Evolutionary conservation across 2,888 invertebrate species (phyloP).

Genomic region (Chironomus tentans): DNA sequence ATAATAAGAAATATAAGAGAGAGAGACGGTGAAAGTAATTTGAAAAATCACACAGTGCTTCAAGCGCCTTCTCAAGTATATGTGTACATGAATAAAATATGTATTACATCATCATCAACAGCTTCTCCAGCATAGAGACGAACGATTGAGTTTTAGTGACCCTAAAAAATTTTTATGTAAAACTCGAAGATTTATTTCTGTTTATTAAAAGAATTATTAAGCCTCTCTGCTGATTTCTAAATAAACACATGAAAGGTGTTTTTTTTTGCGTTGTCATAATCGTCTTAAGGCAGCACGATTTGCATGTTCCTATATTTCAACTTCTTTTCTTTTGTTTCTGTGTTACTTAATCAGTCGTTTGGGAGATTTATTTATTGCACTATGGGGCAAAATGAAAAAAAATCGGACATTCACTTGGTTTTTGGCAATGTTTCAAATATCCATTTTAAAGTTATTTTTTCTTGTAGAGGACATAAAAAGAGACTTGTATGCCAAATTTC

Average conservation of each 20-base stretch:
- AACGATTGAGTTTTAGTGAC: conserved; percentile 1
- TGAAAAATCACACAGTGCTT: conserved; percentile 5
- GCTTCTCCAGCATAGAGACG: neutral
- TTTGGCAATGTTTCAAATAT: no score
- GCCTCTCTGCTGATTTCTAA: neutral
- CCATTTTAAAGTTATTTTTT: no score
- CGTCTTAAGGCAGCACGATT: neutral
- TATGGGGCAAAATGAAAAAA: no score
- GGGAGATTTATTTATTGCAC: neutral
- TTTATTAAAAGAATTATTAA: neutral
- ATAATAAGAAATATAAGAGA: no score
- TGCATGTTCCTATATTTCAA: neutral
- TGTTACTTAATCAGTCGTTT: neutral
- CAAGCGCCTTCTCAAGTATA: neutral
- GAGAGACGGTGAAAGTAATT: conserved; percentile 22
- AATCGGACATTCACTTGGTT: no score
- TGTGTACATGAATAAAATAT: neutral
- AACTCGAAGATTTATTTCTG: neutral
- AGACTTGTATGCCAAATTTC: no score
- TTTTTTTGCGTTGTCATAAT: neutral
- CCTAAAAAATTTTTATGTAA: neutral
- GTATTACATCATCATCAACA: neutral
- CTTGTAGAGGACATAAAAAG: no score
- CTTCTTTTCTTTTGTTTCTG: neutral
- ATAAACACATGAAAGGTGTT: neutral